phyloP scores from a whole-genome alignment of 2,797 vertebrate genomes.

The Leptoclinus maculatus region DNA sequence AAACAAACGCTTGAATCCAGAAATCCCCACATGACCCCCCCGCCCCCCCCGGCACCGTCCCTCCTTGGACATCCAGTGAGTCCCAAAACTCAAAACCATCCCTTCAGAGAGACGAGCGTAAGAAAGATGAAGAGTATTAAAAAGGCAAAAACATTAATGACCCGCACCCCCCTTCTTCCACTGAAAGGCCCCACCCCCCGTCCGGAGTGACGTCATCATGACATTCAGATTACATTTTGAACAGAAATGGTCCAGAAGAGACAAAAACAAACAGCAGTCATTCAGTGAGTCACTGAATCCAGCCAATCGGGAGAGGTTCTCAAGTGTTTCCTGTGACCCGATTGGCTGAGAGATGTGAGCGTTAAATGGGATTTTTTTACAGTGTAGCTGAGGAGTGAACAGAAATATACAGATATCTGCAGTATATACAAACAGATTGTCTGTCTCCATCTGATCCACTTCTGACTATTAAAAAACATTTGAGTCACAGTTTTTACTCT shows the following conservation, averaged over 20 bases:
- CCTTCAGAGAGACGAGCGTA: slow-evolving; percentile 59
- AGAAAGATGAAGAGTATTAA: slow-evolving; percentile 59
- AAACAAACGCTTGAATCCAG: slow-evolving; percentile 42
- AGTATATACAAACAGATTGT: slow-evolving; percentile 77
- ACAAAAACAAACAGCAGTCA: slow-evolving; percentile 49
- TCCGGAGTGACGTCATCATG: slow-evolving; percentile 39
- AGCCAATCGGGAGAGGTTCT: slow-evolving; percentile 43
- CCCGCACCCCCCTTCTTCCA: not conserved
- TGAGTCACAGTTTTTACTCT: slow-evolving; percentile 50
- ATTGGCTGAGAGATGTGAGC: slow-evolving; percentile 40
- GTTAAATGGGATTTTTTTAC: slow-evolving; percentile 42
- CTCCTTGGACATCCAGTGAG: not conserved
- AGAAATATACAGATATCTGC: slow-evolving; percentile 82
- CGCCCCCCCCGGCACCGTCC: not conserved
- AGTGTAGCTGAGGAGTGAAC: slow-evolving; percentile 59
- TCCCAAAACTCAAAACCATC: slow-evolving; percentile 61
- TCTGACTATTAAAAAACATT: slow-evolving; percentile 1
- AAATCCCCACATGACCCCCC: slow-evolving; percentile 21
- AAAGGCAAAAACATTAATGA: slow-evolving; percentile 43
- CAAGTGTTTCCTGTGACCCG: slow-evolving; percentile 4
- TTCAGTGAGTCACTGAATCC: slow-evolving; percentile 41
- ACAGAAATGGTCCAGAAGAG: slow-evolving; percentile 66
- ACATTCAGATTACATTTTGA: slow-evolving; percentile 55
- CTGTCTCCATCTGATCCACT: slow-evolving; percentile 19
- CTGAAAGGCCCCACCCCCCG: slow-evolving; percentile 11